Conservation (phyloP, 1,140 invertebrate species). For the Rhopalosiphum padi region DNA sequence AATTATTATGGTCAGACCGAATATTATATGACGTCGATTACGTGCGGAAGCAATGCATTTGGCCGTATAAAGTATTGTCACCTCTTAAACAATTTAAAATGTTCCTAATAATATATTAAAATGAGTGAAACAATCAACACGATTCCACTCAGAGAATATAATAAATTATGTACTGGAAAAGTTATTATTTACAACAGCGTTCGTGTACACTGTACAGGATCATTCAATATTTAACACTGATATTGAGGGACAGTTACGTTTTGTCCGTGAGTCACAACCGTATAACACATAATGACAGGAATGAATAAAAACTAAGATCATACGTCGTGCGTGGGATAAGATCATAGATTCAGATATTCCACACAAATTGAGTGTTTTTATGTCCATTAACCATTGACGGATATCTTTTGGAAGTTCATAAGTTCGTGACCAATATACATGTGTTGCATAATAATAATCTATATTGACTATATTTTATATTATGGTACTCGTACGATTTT, state of each 20-base stretch:
- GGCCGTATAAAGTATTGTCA: background rate
- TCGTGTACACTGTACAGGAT: background rate
- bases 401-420: no score
- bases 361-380: no score
- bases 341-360: no score
- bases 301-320: no score
- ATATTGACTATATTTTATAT: no score
- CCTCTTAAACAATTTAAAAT: background rate
- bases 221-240: background rate
- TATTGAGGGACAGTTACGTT: background rate
- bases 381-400: no score
- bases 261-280: no score
- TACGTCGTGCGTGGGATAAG: no score
- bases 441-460: no score
- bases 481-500: no score
- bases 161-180: background rate
- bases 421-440: no score
- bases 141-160: background rate
- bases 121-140: background rate
- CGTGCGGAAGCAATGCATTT: background rate
- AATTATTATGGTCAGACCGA: background rate
- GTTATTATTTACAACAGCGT: background rate
- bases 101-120: background rate
- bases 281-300: no score
- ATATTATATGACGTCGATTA: background rate